Conservation (phyloP, 2,888 invertebrate species). For the Tubulanus polymorphus region DNA sequence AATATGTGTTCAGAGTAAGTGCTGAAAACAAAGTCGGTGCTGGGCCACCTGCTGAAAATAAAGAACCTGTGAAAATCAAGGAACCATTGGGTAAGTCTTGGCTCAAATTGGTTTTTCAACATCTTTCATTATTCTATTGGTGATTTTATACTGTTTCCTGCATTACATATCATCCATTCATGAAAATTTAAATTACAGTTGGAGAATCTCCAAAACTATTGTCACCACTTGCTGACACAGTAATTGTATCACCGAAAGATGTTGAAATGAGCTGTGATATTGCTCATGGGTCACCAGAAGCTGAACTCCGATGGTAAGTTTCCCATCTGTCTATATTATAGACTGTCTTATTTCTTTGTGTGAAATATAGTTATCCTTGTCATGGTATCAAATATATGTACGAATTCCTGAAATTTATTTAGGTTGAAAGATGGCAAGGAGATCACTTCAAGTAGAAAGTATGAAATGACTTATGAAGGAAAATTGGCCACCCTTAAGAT, state of each 20-base stretch:
- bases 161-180: no score
- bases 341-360: no score
- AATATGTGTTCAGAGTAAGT: slow-evolving; percentile 79
- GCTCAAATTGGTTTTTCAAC: neutral
- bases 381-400: no score
- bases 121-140: no score
- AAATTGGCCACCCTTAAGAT: slow-evolving; percentile 75
- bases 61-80: slow-evolving; percentile 22
- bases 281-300: slow-evolving; percentile 48
- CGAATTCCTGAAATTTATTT: no score
- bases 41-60: slow-evolving; percentile 62
- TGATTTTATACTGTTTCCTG: no score
- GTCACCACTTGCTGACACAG: slow-evolving; percentile 33
- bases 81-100: slow-evolving; percentile 65
- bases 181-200: no score
- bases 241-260: slow-evolving; percentile 36
- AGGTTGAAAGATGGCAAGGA: slow-evolving; percentile 63
- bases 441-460: slow-evolving; percentile 56
- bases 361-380: no score
- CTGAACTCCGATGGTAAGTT: slow-evolving; percentile 45
- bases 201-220: slow-evolving; percentile 43
- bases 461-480: slow-evolving; percentile 64
- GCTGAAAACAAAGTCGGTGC: slow-evolving; percentile 78
- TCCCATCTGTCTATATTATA: neutral
- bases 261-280: no score